Evolutionary conservation across 1,140 invertebrate species (phyloP).

Genomic region (Gonatopus flavifemur): DNA sequence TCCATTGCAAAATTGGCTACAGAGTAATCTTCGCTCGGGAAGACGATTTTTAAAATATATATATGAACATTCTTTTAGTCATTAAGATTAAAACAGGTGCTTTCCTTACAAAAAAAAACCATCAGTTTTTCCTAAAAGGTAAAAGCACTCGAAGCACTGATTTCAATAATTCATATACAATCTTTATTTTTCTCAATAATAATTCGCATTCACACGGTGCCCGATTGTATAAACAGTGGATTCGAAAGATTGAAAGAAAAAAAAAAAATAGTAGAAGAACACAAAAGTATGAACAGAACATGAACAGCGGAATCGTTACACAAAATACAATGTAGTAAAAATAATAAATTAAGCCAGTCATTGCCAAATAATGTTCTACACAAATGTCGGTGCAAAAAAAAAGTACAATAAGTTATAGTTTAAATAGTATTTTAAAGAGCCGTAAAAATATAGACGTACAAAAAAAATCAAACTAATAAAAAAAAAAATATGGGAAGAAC

Average conservation of each 20-base stretch:
- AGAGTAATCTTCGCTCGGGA: no score
- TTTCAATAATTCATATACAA: no score
- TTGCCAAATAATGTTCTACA: constrained; percentile 36
- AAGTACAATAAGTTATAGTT: constrained; percentile 45
- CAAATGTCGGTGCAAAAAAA: constrained; percentile 35
- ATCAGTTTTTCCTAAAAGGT: no score
- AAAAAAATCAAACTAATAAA: constrained; percentile 14
- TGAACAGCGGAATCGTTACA: constrained; percentile 9
- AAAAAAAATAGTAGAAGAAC: constrained; percentile 10
- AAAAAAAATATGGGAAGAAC: constrained; percentile 26
- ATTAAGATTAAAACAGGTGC: no score
- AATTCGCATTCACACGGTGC: constrained; percentile 12
- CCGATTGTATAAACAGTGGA: constrained; percentile 20
- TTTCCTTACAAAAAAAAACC: no score
- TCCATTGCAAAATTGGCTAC: no score
- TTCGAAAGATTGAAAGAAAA: no score
- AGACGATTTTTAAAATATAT: no score
- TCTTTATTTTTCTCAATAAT: constrained; percentile 6
- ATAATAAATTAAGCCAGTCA: constrained; percentile 46
- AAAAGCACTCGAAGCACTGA: constrained; percentile 33
- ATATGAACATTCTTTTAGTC: no score
- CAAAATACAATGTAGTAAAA: constrained; percentile 25
- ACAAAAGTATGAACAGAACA: constrained; percentile 3
- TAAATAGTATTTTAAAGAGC: constrained; percentile 46
- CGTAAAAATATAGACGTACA: constrained; percentile 44